Conservation (phyloP, 2,888 invertebrate species). For the Rhabditoides inermis region DNA sequence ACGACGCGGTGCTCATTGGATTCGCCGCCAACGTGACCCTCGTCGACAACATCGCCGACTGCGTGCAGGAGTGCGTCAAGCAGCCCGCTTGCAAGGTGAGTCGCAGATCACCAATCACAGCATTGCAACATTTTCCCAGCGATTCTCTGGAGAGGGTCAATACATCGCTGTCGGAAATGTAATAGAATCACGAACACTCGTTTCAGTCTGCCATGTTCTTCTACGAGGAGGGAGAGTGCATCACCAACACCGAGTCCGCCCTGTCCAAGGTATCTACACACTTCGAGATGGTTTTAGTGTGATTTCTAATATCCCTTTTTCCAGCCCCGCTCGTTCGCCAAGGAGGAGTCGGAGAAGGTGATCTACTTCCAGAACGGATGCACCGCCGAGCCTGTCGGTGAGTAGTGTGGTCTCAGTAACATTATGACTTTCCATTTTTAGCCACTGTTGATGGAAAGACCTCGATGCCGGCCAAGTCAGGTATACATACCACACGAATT, state of each 20-base stretch:
- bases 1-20: slow-evolving; percentile 46
- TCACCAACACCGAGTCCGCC: slow-evolving; percentile 49
- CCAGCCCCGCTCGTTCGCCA: slow-evolving; percentile 8
- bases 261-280: slow-evolving; percentile 27
- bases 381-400: background rate
- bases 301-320: background rate
- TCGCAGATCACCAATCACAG: background rate
- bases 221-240: slow-evolving; percentile 52
- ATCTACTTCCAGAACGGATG: slow-evolving; percentile 51
- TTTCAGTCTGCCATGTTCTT: slow-evolving; percentile 52
- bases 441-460: no score
- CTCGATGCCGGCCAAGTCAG: no score
- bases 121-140: background rate
- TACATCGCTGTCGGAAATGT: background rate
- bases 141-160: background rate
- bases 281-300: background rate
- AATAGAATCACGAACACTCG: no score
- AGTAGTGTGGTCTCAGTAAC: no score
- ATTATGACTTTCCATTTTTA: no score
- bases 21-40: slow-evolving; percentile 38
- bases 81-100: slow-evolving; percentile 41
- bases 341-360: slow-evolving; percentile 37
- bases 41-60: slow-evolving; percentile 39
- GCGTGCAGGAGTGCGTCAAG: slow-evolving; percentile 42
- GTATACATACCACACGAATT: no score